These are phyloP conservation scores for Drosophila sp. DNA, from an alignment of 1,140 invertebrate species.

Conservation along the genomic window DNA sequence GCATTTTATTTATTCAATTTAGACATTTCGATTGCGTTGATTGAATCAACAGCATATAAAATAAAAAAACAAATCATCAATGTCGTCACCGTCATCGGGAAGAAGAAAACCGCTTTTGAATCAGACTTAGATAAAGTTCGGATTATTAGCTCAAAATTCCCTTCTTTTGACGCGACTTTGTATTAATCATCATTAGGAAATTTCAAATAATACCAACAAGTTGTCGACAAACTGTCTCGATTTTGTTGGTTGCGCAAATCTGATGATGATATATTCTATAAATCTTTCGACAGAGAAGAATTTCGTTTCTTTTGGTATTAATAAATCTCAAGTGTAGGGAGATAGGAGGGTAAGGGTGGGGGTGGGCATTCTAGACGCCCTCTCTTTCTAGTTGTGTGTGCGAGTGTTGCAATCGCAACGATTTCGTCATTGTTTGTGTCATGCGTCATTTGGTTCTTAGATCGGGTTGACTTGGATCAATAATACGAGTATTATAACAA, in stretches of 20 bases:
- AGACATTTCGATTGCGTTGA: background rate
- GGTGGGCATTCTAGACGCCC: background rate
- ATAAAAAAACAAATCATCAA: background rate
- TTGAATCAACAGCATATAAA: constrained; percentile 6
- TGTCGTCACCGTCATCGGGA: background rate
- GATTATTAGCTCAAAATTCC: background rate
- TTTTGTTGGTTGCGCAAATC: background rate
- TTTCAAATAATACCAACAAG: background rate
- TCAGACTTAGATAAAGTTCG: background rate
- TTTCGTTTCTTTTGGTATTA: constrained; percentile 6
- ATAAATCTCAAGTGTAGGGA: background rate
- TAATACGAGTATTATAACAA: background rate
- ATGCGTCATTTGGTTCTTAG: constrained; percentile 32
- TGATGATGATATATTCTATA: background rate
- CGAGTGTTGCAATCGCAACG: constrained; percentile 21
- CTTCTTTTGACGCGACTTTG: background rate
- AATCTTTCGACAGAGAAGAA: background rate
- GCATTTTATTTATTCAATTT: constrained; percentile 7
- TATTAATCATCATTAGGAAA: background rate
- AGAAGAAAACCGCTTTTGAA: background rate
- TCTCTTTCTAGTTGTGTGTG: background rate
- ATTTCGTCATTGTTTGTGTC: constrained; percentile 41
- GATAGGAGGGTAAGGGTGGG: too few species aligned
- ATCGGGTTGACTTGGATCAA: constrained; percentile 20
- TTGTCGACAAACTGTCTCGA: constrained; percentile 2